Conservation (phyloP, 2,888 invertebrate genomes). For the Cremastinae sp. region DNA sequence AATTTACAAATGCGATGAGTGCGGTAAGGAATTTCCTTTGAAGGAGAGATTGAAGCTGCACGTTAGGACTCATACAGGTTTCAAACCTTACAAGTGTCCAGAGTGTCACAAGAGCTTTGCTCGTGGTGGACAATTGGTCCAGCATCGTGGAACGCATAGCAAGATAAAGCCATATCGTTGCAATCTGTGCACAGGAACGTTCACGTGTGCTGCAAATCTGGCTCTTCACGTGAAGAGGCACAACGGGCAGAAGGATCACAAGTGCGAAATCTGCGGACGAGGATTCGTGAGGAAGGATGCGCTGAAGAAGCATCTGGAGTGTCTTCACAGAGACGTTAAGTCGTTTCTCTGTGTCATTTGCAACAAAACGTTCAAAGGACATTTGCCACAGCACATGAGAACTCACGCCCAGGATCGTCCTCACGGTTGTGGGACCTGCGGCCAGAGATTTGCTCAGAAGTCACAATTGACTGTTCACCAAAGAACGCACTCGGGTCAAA, state of each 20-base stretch:
- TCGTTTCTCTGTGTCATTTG: conserved; percentile 91
- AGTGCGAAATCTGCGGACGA: conserved; percentile 90
- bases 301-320: conserved; percentile 88
- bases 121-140: conserved; percentile 87
- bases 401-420: conserved; percentile 89
- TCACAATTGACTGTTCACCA: conserved; percentile 92
- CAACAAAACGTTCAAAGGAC: conserved; percentile 90
- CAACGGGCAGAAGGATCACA: conserved; percentile 87
- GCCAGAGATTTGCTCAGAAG: conserved; percentile 90
- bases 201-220: conserved; percentile 82
- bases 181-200: conserved; percentile 86
- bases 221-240: conserved; percentile 83
- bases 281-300: conserved; percentile 88
- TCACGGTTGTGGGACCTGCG: conserved; percentile 89
- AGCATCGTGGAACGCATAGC: conserved; percentile 89
- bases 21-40: conserved; percentile 88
- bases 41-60: conserved; percentile 89
- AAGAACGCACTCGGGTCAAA: conserved; percentile 91
- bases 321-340: conserved; percentile 87
- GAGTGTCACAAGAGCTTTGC: conserved; percentile 86
- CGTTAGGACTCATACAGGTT: conserved; percentile 87
- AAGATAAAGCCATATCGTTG: conserved; percentile 88
- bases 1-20: conserved; percentile 87
- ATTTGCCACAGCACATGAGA: conserved; percentile 90
- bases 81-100: conserved; percentile 85